Base-by-base conservation (phyloP, 1,140 invertebrate species). In the Megalopta genalis region DNA sequence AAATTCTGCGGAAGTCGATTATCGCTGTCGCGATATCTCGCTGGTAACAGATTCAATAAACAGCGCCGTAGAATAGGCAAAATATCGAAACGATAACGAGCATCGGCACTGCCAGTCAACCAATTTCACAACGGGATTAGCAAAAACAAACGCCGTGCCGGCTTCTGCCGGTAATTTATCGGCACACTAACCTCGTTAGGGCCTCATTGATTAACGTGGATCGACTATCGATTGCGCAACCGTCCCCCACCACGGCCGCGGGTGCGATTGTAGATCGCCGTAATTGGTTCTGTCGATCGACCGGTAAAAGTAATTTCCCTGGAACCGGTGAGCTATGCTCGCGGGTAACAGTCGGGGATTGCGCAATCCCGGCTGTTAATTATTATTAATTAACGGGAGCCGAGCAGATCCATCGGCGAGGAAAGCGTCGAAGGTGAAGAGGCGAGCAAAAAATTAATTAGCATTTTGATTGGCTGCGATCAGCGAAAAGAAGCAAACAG, bases 401-500 rank as follows among this genome's bases (percentile, higher is more conserved):
- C 0, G 32, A 1, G n/a, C n/a, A 52, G 59, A 77, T 70, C 59
- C 27, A 0, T 7, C 0, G 23, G 16, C 42, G 37, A 60, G 42
- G 65, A 60, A 69, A 75, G 16, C 63, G 23, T 39, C 18, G 21
- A 46, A 23, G 65, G 37, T n/a, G 37, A 67, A 10, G 39, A 52
- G 4, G 25, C 2, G 27, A 32, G n/a, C 3, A 64, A 64, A 72
- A 57, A 72, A 54, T 57, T 46, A 37, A 72, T 78, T 64, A 25
- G 59, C 60, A 78, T 78, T 64, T 78, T 46, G 76, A 78, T 72
- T 46, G 68, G 27, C 14, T 23, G 9, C 10, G 32, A 73, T 18
- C 25, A 12, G 1, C 16, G 25, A 54, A 52, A 54, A 46, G 23
- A 57, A 57, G 54, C n/a, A n/a, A 52, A 57, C 8, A 7, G n/a